phyloP scores from a whole-genome alignment of 1,140 invertebrate species.

The Elymnias hypermnestra region DNA sequence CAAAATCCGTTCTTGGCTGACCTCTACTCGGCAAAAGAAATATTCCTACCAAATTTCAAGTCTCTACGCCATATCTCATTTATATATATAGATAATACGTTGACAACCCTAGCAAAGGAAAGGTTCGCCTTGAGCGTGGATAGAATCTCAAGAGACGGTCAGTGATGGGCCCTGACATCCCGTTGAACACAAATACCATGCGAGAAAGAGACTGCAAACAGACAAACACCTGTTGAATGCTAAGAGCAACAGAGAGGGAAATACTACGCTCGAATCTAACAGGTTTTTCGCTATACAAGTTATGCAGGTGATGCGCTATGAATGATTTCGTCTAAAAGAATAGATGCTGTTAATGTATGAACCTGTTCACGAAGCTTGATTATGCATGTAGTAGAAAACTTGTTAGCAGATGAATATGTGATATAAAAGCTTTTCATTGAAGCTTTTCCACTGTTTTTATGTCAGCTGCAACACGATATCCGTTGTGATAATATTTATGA shows the following conservation, averaged over 20 bases:
- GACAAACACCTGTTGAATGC: slow-evolving; percentile 7
- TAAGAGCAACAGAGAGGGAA: slow-evolving; percentile 12
- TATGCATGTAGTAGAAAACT: background rate
- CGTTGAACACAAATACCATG: slow-evolving; percentile 36
- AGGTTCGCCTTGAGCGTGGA: slow-evolving; percentile 28
- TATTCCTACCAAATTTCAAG: too few species aligned
- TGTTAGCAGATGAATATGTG: background rate
- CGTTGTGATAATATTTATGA: too few species aligned
- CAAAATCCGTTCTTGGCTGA: too few species aligned
- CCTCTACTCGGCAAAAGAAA: too few species aligned
- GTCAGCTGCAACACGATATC: too few species aligned
- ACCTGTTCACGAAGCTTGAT: background rate
- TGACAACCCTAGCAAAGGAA: slow-evolving; percentile 24
- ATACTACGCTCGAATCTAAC: slow-evolving; percentile 16
- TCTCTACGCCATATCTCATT: too few species aligned
- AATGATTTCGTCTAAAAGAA: slow-evolving; percentile 19
- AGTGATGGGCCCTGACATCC: slow-evolving; percentile 28
- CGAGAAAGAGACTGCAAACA: slow-evolving; percentile 20
- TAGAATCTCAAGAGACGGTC: slow-evolving; percentile 24
- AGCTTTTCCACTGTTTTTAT: background rate
- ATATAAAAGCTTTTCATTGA: background rate
- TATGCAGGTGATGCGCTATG: slow-evolving; percentile 22
- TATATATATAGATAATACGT: slow-evolving; percentile 3
- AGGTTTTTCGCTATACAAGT: slow-evolving; percentile 21
- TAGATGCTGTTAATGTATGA: slow-evolving; percentile 3